Percentiles rank a stretch among this genome's conserved stretches.
phyloP scores from a whole-genome alignment of 2,888 invertebrate genomes.

The Nemapogon koenigi region DNA sequence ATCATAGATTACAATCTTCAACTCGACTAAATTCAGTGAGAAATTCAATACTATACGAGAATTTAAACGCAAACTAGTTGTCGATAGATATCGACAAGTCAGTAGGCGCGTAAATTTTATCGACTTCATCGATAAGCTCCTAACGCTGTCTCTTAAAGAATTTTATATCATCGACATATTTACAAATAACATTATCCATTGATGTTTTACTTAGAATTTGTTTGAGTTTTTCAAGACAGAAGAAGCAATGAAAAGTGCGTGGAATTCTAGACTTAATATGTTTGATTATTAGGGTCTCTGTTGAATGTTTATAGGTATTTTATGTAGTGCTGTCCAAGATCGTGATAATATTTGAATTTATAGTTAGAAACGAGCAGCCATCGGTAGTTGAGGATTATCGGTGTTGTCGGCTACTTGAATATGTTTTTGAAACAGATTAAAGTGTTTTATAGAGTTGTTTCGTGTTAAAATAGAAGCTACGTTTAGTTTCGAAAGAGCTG shows the following conservation, averaged over 20 bases:
- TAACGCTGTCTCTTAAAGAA: too few relatives aligned
- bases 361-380: constrained; percentile 21
- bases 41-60: constrained; percentile 5
- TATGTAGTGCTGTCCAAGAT: constrained; percentile 35
- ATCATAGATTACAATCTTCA: constrained; percentile 4
- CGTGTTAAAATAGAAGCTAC: too few relatives aligned
- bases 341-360: constrained; percentile 51
- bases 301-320: constrained; percentile 34
- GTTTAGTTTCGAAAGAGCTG: too few relatives aligned
- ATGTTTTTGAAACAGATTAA: constrained; percentile 1
- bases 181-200: too few relatives aligned
- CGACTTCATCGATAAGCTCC: constrained; percentile 31
- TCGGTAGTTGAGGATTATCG: constrained; percentile 23
- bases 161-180: too few relatives aligned
- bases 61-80: constrained; percentile 6
- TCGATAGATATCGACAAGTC: constrained; percentile 3
- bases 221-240: not conserved
- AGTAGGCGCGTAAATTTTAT: constrained; percentile 31
- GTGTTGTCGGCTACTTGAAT: not conserved
- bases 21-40: constrained; percentile 5
- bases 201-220: too few relatives aligned
- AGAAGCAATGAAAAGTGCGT: not conserved
- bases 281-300: constrained; percentile 16
- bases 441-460: too few relatives aligned
- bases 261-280: not conserved